These are phyloP conservation scores for Brotogeris chrysoptera DNA, from an alignment of 2,797 vertebrate genomes.

Conservation along the genomic window DNA sequence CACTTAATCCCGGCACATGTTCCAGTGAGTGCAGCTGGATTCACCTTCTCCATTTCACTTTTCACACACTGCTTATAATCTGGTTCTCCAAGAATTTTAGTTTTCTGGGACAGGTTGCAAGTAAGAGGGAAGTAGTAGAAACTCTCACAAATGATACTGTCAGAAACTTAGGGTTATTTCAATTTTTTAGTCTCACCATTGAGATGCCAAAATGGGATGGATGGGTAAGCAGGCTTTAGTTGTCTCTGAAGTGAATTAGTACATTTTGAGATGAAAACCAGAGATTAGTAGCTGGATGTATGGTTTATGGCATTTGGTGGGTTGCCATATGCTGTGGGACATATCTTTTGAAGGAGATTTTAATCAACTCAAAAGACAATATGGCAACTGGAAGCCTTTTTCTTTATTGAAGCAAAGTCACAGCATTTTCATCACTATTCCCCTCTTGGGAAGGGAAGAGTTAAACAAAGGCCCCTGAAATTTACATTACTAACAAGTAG, in stretches of 20 bases:
- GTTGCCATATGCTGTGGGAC: not conserved
- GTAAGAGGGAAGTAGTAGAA: not conserved
- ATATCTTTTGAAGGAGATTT: constrained; percentile 43
- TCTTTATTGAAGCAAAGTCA: constrained; percentile 74
- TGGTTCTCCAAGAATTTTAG: constrained; percentile 37
- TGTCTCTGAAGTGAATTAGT: not conserved
- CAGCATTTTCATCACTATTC: constrained; percentile 59
- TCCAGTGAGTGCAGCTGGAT: not conserved
- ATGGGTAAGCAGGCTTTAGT: not conserved
- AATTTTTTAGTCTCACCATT: not conserved
- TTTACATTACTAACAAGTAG: constrained; percentile 74
- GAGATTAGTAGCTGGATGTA: constrained; percentile 1
- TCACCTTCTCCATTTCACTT: not conserved
- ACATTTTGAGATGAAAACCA: not conserved
- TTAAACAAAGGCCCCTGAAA: constrained; percentile 70
- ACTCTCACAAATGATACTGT: not conserved
- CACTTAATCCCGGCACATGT: not conserved
- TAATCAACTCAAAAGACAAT: constrained; percentile 49
- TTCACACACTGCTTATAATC: constrained; percentile 9
- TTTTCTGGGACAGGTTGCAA: not conserved
- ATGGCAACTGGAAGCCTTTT: constrained; percentile 72
- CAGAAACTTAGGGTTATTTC: not conserved
- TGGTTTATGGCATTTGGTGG: not conserved
- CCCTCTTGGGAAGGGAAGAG: constrained; percentile 48
- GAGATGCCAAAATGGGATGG: not conserved